phyloP scores from a whole-genome alignment of 2,113 vertebrate species.

The Cyprinodon variegatus region DNA sequence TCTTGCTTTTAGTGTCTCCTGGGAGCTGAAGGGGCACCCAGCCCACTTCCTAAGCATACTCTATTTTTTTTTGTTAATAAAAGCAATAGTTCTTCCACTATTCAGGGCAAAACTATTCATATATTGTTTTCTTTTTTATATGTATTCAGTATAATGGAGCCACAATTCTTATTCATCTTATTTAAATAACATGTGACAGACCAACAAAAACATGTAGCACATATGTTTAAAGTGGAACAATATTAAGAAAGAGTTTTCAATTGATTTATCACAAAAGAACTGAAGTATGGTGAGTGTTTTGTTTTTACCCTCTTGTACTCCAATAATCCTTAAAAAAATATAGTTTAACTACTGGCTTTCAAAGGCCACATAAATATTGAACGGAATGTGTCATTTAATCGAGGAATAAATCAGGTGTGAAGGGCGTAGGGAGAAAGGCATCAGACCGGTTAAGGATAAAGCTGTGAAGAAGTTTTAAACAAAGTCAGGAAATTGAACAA shows the following conservation, averaged over 20 bases:
- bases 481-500: too few species aligned
- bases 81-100: not conserved
- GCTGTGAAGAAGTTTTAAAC: not conserved
- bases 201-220: not conserved
- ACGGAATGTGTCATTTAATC: not conserved
- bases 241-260: too few species aligned
- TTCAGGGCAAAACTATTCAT: not conserved
- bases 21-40: slow-evolving; percentile 15
- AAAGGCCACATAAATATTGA: not conserved
- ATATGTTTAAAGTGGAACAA: not conserved
- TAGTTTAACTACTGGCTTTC: not conserved
- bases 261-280: too few species aligned
- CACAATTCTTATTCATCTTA: not conserved
- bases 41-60: not conserved
- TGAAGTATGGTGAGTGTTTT: not conserved
- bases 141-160: not conserved
- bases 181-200: not conserved
- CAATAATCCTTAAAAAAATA: not conserved
- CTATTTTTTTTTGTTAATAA: slow-evolving; percentile 16
- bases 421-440: not conserved
- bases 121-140: not conserved
- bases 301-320: not conserved
- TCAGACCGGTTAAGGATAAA: not conserved
- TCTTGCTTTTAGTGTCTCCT: slow-evolving; percentile 20
- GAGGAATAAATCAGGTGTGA: not conserved